Conservation (phyloP, 2,113 vertebrate genomes). For the Brevimyrus niger region DNA sequence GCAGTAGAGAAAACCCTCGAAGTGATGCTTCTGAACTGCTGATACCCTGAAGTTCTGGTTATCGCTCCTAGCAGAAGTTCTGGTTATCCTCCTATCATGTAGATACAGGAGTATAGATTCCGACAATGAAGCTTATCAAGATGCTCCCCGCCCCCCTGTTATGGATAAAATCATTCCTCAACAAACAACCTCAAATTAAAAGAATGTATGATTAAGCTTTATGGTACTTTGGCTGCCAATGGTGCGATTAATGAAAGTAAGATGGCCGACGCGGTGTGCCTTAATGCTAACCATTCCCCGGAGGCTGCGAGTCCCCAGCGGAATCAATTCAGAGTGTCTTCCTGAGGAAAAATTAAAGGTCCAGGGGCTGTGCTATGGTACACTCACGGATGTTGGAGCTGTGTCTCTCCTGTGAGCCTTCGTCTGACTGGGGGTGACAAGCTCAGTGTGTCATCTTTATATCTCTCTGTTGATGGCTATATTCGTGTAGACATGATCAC, state of each 20-base stretch:
- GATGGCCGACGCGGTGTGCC: slow-evolving; percentile 25
- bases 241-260: slow-evolving; percentile 34
- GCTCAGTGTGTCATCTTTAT: background rate
- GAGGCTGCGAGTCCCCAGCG: background rate
- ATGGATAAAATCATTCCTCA: slow-evolving; percentile 31
- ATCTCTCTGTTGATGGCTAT: background rate
- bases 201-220: slow-evolving; percentile 35
- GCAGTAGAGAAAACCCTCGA: background rate
- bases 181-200: slow-evolving; percentile 31
- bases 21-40: background rate
- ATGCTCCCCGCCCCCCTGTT: slow-evolving; percentile 13
- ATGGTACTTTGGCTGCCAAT: slow-evolving; percentile 36
- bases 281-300: slow-evolving; percentile 31
- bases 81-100: no score
- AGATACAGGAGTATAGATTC: background rate
- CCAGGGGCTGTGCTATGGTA: background rate
- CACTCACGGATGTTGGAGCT: background rate
- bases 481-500: background rate
- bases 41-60: background rate
- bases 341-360: no score
- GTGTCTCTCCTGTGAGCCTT: background rate
- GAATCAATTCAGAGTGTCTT: background rate
- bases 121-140: background rate
- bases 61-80: background rate
- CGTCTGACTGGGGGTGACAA: background rate